phyloP scores from a whole-genome alignment of 1,140 invertebrate genomes.

The Campoletis sonorensis region DNA sequence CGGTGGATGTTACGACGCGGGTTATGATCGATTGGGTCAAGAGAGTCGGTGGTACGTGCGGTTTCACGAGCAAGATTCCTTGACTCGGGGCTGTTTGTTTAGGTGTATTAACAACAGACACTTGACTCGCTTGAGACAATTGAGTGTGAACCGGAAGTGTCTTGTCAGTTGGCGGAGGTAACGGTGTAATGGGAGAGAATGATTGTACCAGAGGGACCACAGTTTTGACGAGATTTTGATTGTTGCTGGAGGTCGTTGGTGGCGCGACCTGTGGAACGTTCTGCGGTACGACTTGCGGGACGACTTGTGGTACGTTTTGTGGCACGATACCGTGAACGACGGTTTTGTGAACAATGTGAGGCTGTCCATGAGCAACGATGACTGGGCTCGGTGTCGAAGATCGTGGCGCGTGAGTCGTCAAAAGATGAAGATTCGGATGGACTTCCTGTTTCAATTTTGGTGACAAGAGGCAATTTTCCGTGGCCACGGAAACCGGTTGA shows the following conservation, averaged over 20 bases:
- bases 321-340: conserved; percentile 61
- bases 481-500: conserved; percentile 41
- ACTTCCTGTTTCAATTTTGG: conserved; percentile 69
- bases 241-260: conserved; percentile 51
- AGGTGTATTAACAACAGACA: conserved; percentile 14
- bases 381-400: conserved; percentile 76
- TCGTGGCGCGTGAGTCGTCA: conserved; percentile 68
- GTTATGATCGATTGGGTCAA: conserved; percentile 62
- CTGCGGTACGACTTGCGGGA: conserved; percentile 53
- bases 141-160: conserved; percentile 32
- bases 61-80: conserved; percentile 56
- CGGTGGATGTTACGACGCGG: conserved; percentile 53
- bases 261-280: conserved; percentile 52
- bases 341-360: conserved; percentile 65
- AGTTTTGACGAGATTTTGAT: conserved; percentile 67
- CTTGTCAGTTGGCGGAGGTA: conserved; percentile 26
- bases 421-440: conserved; percentile 62
- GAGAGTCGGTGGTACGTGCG: conserved; percentile 62
- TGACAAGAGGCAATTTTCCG: conserved; percentile 62
- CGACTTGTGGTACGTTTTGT: conserved; percentile 50
- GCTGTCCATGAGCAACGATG: conserved; percentile 73
- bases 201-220: conserved; percentile 66
- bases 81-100: conserved; percentile 52
- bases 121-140: conserved; percentile 18
- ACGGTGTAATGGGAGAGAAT: conserved; percentile 48